A percentile compares a stretch with the other conserved stretches of the same genome.
phyloP scores from a whole-genome alignment of 1,140 invertebrate genomes.

The Bombus vancouverensis region DNA sequence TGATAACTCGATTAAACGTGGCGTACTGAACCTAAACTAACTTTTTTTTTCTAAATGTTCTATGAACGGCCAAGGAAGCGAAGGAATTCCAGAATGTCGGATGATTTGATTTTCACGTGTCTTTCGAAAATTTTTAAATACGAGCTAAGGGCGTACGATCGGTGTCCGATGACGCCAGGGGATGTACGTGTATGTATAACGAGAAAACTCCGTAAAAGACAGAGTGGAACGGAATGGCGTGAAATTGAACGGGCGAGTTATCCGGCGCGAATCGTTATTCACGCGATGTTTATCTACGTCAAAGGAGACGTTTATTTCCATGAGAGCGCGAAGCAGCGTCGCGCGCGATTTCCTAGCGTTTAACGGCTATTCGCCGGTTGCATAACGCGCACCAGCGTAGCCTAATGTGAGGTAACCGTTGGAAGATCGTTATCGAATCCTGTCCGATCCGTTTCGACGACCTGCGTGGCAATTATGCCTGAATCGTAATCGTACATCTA shows the following conservation, averaged over 20 bases:
- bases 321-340: conserved; percentile 23
- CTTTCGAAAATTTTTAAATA: background rate
- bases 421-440: conserved; percentile 46
- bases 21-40: no score
- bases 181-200: background rate
- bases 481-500: background rate
- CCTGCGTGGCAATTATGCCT: conserved; percentile 26
- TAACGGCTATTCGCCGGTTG: conserved; percentile 24
- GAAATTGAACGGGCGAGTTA: conserved; percentile 41
- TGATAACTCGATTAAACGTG: no score
- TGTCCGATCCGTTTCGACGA: conserved; percentile 29
- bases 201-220: conserved; percentile 31
- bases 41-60: no score
- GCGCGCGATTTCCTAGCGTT: conserved; percentile 47
- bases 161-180: background rate
- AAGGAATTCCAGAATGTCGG: no score
- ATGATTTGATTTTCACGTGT: background rate
- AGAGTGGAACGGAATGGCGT: conserved; percentile 17
- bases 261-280: conserved; percentile 53
- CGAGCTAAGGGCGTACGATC: no score
- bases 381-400: conserved; percentile 8
- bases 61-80: no score
- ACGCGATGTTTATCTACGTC: conserved; percentile 55
- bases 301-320: conserved; percentile 63
- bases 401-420: conserved; percentile 20